phyloP scores from a whole-genome alignment of 2,888 invertebrate species.

The Epirrita christyi region DNA sequence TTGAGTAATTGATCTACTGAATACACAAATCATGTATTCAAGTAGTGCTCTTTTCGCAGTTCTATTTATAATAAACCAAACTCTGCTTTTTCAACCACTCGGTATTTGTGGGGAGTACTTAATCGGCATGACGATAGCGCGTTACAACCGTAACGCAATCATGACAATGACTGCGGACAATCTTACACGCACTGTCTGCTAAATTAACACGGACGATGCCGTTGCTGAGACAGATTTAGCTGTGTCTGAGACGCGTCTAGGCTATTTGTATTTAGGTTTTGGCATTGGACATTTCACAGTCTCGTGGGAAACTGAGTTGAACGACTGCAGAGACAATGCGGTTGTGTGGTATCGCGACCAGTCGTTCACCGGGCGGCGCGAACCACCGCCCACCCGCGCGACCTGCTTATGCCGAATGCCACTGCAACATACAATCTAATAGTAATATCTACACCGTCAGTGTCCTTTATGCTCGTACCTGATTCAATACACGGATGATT shows the following conservation, averaged over 20 bases:
- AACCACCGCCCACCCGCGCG: slow-evolving; percentile 63
- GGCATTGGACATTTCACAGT: slow-evolving; percentile 78
- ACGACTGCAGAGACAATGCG: slow-evolving; percentile 83
- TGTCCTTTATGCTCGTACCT: neutral
- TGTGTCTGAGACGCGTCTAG: slow-evolving; percentile 81
- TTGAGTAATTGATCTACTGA: neutral
- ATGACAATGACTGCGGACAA: slow-evolving; percentile 52
- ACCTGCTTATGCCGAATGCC: slow-evolving; percentile 43
- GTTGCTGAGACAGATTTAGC: slow-evolving; percentile 78
- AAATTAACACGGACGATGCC: slow-evolving; percentile 56
- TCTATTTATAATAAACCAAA: neutral
- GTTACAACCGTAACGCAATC: slow-evolving; percentile 51
- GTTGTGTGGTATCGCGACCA: slow-evolving; percentile 69
- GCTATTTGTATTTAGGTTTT: slow-evolving; percentile 80
- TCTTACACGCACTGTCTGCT: slow-evolving; percentile 54
- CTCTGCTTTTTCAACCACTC: slow-evolving; percentile 2
- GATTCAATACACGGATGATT: neutral
- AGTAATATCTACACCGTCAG: slow-evolving; percentile 26
- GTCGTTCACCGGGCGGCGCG: slow-evolving; percentile 59
- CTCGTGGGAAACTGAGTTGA: slow-evolving; percentile 84
- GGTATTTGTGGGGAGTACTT: slow-evolving; percentile 39
- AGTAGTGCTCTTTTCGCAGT: neutral
- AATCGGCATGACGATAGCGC: slow-evolving; percentile 44
- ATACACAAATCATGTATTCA: neutral
- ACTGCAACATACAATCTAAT: slow-evolving; percentile 43